These are phyloP conservation scores for Drosophila lacertosa DNA, from an alignment of 1,140 invertebrate genomes.

Conservation along the genomic window DNA sequence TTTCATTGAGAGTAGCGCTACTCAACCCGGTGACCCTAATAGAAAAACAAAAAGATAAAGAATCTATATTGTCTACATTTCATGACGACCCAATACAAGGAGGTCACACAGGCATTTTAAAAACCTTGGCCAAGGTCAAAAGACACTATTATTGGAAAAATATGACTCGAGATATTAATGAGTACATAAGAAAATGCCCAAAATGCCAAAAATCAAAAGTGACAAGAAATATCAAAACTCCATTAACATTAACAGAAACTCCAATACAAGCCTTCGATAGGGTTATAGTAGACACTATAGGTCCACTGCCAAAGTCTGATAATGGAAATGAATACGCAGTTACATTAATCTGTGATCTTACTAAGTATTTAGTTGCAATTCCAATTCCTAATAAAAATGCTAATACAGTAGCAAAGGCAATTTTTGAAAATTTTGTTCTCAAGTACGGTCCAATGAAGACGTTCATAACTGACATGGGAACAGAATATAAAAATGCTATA, in stretches of 20 bases:
- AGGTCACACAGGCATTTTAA: background rate
- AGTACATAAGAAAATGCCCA: background rate
- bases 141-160: background rate
- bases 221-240: background rate
- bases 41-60: background rate
- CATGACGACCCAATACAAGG: no score
- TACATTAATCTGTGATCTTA: background rate
- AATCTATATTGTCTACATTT: background rate
- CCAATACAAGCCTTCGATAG: no score
- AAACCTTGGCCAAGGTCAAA: background rate
- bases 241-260: background rate
- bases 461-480: no score
- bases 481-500: no score
- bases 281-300: no score
- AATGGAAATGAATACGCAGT: no score
- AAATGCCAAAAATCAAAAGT: no score
- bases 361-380: background rate
- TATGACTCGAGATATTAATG: background rate
- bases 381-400: background rate
- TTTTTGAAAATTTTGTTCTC: slow-evolving; percentile 2
- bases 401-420: background rate
- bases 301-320: no score
- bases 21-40: no score
- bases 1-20: no score
- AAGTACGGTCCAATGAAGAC: no score